Evolutionary conservation across 2,113 vertebrate genomes (phyloP).

Genomic region (Tragulus kanchil): DNA sequence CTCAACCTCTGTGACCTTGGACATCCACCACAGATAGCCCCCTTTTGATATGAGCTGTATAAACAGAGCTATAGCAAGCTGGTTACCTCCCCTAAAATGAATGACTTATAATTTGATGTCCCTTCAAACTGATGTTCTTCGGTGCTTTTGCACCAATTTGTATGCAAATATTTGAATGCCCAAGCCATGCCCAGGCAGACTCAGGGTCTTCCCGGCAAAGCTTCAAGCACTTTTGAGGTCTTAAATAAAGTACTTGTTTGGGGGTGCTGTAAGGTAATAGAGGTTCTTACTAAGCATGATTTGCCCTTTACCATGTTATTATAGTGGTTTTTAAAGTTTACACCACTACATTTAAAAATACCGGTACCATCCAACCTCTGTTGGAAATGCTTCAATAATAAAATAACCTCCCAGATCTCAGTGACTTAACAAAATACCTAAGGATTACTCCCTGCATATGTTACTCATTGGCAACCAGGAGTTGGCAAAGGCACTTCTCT

Average conservation of each 20-base stretch:
- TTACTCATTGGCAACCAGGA: neutral
- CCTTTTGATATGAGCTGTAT: neutral
- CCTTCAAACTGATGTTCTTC: neutral
- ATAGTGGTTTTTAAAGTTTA: neutral
- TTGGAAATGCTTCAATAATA: neutral
- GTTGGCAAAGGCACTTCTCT: neutral
- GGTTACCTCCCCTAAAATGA: neutral
- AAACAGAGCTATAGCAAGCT: constrained; percentile 7
- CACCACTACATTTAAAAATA: neutral
- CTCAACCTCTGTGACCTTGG: constrained; percentile 9
- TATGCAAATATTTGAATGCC: constrained; percentile 21
- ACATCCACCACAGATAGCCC: neutral
- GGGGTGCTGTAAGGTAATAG: constrained; percentile 25
- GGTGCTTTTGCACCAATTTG: constrained; percentile 1
- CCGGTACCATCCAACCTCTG: neutral
- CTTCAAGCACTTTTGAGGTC: neutral
- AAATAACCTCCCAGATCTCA: neutral
- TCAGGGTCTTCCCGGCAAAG: neutral
- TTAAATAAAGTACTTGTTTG: neutral
- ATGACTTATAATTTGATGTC: neutral
- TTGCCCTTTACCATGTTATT: neutral
- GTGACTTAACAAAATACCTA: neutral
- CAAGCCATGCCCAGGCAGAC: neutral
- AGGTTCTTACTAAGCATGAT: neutral
- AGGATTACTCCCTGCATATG: neutral